Conservation (phyloP, 2,888 invertebrate genomes). For the Dolichomitus sp. region DNA sequence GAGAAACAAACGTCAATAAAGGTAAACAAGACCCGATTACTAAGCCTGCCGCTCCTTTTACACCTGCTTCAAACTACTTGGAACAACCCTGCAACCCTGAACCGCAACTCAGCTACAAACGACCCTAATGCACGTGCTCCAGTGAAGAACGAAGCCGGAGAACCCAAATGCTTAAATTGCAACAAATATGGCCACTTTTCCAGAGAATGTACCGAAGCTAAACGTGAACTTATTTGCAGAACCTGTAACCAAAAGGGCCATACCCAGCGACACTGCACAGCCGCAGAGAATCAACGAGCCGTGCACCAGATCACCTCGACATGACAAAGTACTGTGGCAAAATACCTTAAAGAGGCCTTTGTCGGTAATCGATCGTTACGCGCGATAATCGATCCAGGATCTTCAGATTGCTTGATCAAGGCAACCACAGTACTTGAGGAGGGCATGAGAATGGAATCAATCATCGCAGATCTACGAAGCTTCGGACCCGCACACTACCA, state of each 20-base stretch:
- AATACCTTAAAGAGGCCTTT: conserved; percentile 19
- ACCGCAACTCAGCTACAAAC: no score
- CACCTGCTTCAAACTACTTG: not conserved
- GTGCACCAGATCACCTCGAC: conserved; percentile 2
- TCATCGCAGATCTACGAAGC: not conserved
- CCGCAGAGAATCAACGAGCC: not conserved
- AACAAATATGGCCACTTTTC: conserved; percentile 26
- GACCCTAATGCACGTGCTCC: conserved; percentile 9
- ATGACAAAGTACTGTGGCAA: not conserved
- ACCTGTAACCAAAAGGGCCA: conserved; percentile 25
- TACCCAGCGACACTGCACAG: conserved; percentile 30
- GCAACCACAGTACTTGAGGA: not conserved
- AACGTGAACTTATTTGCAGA: conserved; percentile 20
- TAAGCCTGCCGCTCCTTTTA: not conserved
- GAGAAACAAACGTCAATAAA: not conserved
- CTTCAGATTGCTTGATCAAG: conserved; percentile 38
- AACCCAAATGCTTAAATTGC: conserved; percentile 34
- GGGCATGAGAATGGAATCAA: not conserved
- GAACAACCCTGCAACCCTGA: no score
- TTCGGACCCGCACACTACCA: conserved; percentile 26
- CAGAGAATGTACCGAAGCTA: conserved; percentile 6
- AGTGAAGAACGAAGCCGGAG: conserved; percentile 12
- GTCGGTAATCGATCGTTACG: not conserved
- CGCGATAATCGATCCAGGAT: conserved; percentile 39
- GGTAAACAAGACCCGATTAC: not conserved